Conservation (phyloP, 2,113 vertebrate genomes). For the Zootoca vivipara region DNA sequence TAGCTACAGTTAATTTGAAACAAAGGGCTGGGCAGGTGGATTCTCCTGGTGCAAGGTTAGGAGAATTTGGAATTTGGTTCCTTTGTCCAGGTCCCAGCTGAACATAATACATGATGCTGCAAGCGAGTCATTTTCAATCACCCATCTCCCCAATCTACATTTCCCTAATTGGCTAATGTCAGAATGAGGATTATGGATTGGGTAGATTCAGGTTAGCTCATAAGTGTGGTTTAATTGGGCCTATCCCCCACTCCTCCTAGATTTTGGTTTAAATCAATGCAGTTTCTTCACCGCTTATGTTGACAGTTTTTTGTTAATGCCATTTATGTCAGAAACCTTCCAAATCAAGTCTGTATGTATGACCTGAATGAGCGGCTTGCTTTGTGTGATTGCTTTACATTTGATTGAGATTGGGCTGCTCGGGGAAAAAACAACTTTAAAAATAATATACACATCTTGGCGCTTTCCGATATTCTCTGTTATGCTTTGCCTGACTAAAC, state of each 20-base stretch:
- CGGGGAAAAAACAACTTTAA: not conserved
- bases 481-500: not conserved
- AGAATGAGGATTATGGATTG: not conserved
- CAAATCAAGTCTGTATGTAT: not conserved
- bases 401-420: not conserved
- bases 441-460: not conserved
- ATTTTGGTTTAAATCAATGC: not conserved
- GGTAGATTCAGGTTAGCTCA: not conserved
- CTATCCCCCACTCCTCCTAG: not conserved
- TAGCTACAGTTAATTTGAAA: too few species aligned
- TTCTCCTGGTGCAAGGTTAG: too few species aligned
- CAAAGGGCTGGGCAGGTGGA: too few species aligned
- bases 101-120: not conserved
- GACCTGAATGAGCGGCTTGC: rapidly evolving
- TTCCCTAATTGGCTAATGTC: not conserved
- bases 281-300: not conserved
- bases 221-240: not conserved
- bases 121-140: not conserved
- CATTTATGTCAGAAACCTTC: conserved; percentile 2
- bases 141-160: too few species aligned
- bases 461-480: conserved; percentile 27
- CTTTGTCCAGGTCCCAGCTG: not conserved
- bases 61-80: not conserved
- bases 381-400: not conserved
- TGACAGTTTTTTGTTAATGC: not conserved